A percentile compares a stretch with the other conserved stretches of the same genome.
phyloP scores from a whole-genome alignment of 64 coral and sea anemone genomes.

The Actinia equina region DNA sequence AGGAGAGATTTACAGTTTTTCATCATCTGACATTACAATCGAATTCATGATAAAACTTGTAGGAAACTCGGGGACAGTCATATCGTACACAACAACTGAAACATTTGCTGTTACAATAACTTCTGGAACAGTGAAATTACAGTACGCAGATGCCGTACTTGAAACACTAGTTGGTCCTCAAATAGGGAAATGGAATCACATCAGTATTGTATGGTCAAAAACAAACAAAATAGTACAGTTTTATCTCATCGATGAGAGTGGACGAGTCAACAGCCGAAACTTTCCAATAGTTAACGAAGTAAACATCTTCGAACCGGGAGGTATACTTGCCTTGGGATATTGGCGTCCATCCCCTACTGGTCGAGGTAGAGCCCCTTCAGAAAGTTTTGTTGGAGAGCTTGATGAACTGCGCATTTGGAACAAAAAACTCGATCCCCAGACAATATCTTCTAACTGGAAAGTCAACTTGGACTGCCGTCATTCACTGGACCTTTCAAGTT shows the following conservation, averaged over 20 bases:
- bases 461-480: conserved; percentile 54
- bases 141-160: conserved; percentile 63
- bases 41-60: conserved; percentile 81
- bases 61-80: conserved; percentile 63
- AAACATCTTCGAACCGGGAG: conserved; percentile 87
- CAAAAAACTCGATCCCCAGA: conserved; percentile 60
- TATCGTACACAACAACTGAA: conserved; percentile 87
- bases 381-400: conserved; percentile 76
- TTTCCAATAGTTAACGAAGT: conserved; percentile 65
- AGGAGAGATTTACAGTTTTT: conserved; percentile 76
- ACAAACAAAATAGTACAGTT: conserved; percentile 82
- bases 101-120: conserved; percentile 82
- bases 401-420: conserved; percentile 98
- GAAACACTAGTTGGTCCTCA: conserved; percentile 75
- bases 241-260: conserved; percentile 61
- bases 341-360: conserved; percentile 68
- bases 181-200: conserved; percentile 68
- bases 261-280: conserved; percentile 61
- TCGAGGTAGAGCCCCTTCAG: conserved; percentile 19
- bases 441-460: conserved; percentile 64
- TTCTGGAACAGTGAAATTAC: conserved; percentile 66
- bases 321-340: conserved; percentile 82
- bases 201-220: conserved; percentile 81
- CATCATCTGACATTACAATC: conserved; percentile 79
- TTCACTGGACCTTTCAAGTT: conserved; percentile 52